A percentile compares a stretch with the other conserved stretches of the same genome.
These are phyloP conservation scores for Pseudomyrmex cubaensis DNA, from an alignment of 1,140 invertebrate genomes.

Conservation along the genomic window DNA sequence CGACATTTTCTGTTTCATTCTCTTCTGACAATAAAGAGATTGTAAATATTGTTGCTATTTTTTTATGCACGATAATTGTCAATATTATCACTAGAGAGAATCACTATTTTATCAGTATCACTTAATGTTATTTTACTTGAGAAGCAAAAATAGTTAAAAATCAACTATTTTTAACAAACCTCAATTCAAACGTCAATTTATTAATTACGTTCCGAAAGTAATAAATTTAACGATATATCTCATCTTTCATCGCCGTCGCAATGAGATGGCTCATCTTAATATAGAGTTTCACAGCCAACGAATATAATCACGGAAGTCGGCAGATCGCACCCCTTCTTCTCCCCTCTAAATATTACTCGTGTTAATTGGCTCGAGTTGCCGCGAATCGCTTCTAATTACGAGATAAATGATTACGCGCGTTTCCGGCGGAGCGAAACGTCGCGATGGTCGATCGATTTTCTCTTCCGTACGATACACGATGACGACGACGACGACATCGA, in stretches of 20 bases:
- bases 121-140: background rate
- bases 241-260: conserved; percentile 20
- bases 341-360: conserved; percentile 32
- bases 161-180: background rate
- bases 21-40: background rate
- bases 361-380: conserved; percentile 36
- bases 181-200: background rate
- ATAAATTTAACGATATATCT: conserved; percentile 22
- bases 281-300: conserved; percentile 33
- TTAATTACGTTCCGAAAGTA: conserved; percentile 25
- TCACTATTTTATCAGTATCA: background rate
- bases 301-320: background rate
- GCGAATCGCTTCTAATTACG: conserved; percentile 37
- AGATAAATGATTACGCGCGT: conserved; percentile 25
- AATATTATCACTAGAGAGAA: background rate
- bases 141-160: background rate
- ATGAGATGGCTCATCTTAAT: conserved; percentile 14
- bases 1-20: background rate
- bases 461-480: background rate
- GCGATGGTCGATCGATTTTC: conserved; percentile 3
- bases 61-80: background rate
- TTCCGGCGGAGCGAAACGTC: background rate
- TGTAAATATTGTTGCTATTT: background rate
- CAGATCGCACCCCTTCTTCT: conserved; percentile 1
- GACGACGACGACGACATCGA: conserved; percentile 45